These are phyloP conservation scores for Antennarius striatus DNA, from an alignment of 2,113 vertebrate species.

Conservation along the genomic window DNA sequence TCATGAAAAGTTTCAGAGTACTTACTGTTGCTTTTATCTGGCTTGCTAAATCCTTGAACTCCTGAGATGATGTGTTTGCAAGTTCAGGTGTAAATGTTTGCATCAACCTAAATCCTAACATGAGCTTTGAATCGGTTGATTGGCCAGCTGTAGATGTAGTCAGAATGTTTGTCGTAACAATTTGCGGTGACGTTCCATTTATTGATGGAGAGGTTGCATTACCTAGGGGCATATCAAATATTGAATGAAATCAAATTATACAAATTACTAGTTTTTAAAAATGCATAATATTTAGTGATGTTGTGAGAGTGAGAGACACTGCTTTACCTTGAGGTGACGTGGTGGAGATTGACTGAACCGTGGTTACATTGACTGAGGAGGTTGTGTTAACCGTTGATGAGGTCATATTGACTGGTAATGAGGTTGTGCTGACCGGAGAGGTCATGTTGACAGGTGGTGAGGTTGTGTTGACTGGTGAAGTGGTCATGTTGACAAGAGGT, in stretches of 20 bases:
- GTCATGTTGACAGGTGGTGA: background rate
- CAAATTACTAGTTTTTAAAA: too few relatives aligned
- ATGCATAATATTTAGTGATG: background rate
- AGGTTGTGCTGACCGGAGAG: background rate
- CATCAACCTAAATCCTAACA: background rate
- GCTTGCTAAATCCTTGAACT: conserved; percentile 1
- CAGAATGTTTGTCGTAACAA: too few relatives aligned
- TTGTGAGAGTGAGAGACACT: background rate
- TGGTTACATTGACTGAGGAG: background rate
- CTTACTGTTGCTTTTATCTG: background rate
- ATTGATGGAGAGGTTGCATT: too few relatives aligned
- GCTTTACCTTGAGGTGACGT: background rate
- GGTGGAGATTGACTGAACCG: too few relatives aligned
- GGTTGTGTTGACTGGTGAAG: background rate
- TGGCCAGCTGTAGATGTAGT: background rate
- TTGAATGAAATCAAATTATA: too few relatives aligned
- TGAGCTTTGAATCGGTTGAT: background rate
- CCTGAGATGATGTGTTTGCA: background rate
- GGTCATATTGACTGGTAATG: background rate
- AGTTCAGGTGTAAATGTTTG: background rate
- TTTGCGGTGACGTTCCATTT: too few relatives aligned
- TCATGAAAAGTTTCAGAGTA: too few relatives aligned
- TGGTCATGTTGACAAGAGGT: background rate
- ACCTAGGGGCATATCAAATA: too few relatives aligned
- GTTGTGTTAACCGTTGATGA: background rate